phyloP scores from a whole-genome alignment of 2,113 vertebrate species.

The Dasyprocta punctata region DNA sequence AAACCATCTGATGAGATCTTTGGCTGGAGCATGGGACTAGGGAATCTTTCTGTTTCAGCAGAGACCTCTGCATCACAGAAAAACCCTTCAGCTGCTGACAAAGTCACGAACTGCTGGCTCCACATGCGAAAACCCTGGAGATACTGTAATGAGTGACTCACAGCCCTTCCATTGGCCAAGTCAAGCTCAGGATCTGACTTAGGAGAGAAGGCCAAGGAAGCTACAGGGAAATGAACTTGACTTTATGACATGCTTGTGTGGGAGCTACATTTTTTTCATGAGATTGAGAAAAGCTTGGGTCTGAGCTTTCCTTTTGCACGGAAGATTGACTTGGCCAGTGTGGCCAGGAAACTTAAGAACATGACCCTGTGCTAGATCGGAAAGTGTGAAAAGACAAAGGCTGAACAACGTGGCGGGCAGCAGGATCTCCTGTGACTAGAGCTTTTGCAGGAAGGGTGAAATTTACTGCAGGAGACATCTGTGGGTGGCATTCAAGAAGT shows the following conservation, averaged over 20 bases:
- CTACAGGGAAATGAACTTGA: conserved; percentile 9
- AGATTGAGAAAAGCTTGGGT: background rate
- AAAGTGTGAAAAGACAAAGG: background rate
- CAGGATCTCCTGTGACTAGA: background rate
- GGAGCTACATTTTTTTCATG: background rate
- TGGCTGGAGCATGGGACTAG: background rate
- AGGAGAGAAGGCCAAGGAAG: background rate
- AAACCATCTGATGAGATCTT: background rate
- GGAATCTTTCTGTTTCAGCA: background rate
- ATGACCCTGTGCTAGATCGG: background rate
- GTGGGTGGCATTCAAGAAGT: background rate
- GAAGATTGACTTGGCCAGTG: background rate
- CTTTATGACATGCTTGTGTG: background rate
- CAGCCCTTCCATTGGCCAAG: background rate
- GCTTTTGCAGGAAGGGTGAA: background rate
- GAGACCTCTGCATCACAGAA: background rate
- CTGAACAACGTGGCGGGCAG: background rate
- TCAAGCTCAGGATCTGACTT: background rate
- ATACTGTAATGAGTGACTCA: background rate
- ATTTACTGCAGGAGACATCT: background rate
- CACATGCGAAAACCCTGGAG: background rate
- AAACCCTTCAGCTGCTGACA: no score
- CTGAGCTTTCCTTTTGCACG: background rate
- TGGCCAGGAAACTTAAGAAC: background rate
- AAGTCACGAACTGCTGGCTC: background rate